These are phyloP conservation scores for Orchesella cincta DNA, from an alignment of 1,140 invertebrate genomes.

Conservation along the genomic window DNA sequence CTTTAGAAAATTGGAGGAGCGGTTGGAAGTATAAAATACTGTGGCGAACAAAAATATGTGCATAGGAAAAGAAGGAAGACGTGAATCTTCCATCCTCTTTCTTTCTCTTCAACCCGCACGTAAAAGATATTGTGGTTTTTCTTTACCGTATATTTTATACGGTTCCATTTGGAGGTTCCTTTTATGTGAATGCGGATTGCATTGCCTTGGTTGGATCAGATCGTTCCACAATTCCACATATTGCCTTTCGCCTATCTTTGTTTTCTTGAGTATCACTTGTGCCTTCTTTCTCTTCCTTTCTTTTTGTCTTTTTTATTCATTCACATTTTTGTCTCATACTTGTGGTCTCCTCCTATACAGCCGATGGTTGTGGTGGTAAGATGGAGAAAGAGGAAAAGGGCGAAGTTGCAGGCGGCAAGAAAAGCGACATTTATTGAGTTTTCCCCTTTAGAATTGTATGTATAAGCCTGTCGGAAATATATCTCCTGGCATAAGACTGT, in stretches of 20 bases:
- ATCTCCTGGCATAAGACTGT: conserved; percentile 13
- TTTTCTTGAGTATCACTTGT: too few relatives aligned
- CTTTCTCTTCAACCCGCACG: neutral
- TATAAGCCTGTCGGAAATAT: conserved; percentile 2
- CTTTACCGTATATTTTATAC: neutral
- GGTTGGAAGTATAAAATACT: too few relatives aligned
- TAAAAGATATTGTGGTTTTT: neutral
- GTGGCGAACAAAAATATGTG: neutral
- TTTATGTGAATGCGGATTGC: neutral
- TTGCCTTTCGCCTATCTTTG: neutral
- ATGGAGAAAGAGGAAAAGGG: neutral
- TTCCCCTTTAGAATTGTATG: conserved; percentile 6
- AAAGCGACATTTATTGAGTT: conserved; percentile 25
- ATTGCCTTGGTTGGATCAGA: neutral
- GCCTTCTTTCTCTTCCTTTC: too few relatives aligned
- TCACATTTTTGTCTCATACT: too few relatives aligned
- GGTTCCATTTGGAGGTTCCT: neutral
- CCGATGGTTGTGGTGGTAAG: neutral
- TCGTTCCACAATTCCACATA: neutral
- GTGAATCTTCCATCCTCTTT: neutral
- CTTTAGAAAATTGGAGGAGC: neutral
- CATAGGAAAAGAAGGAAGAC: neutral
- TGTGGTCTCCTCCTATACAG: too few relatives aligned
- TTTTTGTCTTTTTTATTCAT: too few relatives aligned
- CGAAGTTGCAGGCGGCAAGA: too few relatives aligned